These are phyloP conservation scores for Manis pentadactyla DNA, from an alignment of 2,797 vertebrate genomes.

Conservation along the genomic window DNA sequence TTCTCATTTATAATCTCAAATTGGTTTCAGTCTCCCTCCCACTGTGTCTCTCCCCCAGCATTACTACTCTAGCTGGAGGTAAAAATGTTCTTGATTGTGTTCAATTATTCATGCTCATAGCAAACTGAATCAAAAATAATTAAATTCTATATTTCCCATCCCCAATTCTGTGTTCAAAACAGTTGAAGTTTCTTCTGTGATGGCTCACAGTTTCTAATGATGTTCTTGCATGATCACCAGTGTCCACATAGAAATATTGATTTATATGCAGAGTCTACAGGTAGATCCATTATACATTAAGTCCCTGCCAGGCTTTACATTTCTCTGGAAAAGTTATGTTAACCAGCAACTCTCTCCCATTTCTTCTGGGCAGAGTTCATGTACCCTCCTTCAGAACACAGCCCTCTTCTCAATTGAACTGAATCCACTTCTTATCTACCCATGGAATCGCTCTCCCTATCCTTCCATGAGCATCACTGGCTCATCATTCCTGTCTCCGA, in stretches of 20 bases:
- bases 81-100: conserved; percentile 40
- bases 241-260: background rate
- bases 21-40: conserved; percentile 48
- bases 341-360: background rate
- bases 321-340: background rate
- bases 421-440: conserved; percentile 3
- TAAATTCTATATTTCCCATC: conserved; percentile 48
- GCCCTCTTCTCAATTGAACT: conserved; percentile 20
- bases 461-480: conserved; percentile 54
- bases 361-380: conserved; percentile 19
- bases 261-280: background rate
- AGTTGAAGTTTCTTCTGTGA: background rate
- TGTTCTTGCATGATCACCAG: background rate
- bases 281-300: background rate
- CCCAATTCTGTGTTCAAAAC: background rate
- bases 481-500: conserved; percentile 59
- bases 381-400: background rate
- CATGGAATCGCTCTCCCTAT: background rate
- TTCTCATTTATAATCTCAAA: conserved; percentile 59
- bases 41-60: background rate
- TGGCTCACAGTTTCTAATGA: background rate
- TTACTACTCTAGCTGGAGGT: conserved; percentile 26
- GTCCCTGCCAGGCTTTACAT: conserved; percentile 30
- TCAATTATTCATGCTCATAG: conserved; percentile 60
- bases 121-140: conserved; percentile 69